These are phyloP conservation scores for Drosophila fuyamai DNA, from an alignment of 1,140 invertebrate genomes.

Conservation along the genomic window DNA sequence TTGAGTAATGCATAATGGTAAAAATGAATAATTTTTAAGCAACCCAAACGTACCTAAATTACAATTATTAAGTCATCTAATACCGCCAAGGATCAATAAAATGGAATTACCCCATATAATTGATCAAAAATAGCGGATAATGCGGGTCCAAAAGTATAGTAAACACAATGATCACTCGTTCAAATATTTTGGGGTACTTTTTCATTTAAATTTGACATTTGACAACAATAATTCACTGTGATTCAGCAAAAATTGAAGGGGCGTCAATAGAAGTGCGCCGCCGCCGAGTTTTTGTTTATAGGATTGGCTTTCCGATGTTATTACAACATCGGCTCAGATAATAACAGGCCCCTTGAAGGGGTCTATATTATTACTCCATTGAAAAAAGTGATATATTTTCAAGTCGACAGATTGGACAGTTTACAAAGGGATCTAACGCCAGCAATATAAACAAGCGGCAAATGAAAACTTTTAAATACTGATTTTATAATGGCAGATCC, in stretches of 20 bases:
- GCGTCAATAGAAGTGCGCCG: constrained; percentile 38
- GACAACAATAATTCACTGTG: constrained; percentile 53
- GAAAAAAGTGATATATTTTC: neutral
- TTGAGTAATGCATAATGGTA: no score
- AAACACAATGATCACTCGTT: constrained; percentile 26
- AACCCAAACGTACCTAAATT: constrained; percentile 3
- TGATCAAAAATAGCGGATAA: constrained; percentile 18
- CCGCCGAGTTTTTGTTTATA: constrained; percentile 45
- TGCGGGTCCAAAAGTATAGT: neutral
- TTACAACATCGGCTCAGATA: constrained; percentile 54
- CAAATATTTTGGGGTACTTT: constrained; percentile 26
- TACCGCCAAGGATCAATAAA: constrained; percentile 3
- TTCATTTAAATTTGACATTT: constrained; percentile 52
- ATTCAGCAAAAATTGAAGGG: constrained; percentile 50
- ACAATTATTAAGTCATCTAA: constrained; percentile 4
- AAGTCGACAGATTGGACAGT: neutral
- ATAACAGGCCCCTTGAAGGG: constrained; percentile 56
- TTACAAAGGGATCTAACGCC: neutral
- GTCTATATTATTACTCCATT: constrained; percentile 28
- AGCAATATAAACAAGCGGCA: no score
- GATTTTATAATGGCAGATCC: neutral
- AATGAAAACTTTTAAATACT: neutral
- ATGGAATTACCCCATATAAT: constrained; percentile 24
- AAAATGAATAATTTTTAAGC: no score
- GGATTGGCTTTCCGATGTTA: constrained; percentile 63